Evolutionary conservation across 2,888 invertebrate species (phyloP).

Genomic region (Nipponacmea schrenckii): DNA sequence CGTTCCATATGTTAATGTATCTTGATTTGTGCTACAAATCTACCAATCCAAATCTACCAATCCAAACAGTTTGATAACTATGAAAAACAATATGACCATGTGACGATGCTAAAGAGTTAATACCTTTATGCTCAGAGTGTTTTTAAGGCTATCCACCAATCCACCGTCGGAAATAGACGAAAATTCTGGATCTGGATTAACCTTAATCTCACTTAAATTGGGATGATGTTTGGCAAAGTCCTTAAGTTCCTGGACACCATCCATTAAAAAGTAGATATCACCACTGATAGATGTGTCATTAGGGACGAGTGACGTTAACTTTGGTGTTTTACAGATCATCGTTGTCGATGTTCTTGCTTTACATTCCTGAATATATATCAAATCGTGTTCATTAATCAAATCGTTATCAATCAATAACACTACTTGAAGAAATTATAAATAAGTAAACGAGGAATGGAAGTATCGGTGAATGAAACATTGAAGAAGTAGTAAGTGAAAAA

Average conservation of each 20-base stretch:
- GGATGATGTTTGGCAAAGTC: neutral
- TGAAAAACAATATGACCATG: too few relatives aligned
- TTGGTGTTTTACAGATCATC: neutral
- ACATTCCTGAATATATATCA: neutral
- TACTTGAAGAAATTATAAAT: too few relatives aligned
- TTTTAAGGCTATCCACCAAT: neutral
- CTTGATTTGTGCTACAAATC: too few relatives aligned
- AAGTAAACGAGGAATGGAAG: too few relatives aligned
- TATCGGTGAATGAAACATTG: too few relatives aligned
- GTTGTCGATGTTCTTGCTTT: neutral
- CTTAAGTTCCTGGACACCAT: neutral
- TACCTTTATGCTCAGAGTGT: neutral
- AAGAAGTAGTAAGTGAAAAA: too few relatives aligned
- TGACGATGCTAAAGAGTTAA: neutral
- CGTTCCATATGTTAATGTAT: too few relatives aligned
- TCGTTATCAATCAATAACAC: too few relatives aligned
- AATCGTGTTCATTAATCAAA: too few relatives aligned
- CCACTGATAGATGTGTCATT: neutral
- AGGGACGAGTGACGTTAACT: neutral
- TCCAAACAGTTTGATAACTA: too few relatives aligned
- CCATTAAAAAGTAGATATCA: neutral
- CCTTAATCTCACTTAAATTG: neutral
- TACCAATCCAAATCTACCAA: too few relatives aligned
- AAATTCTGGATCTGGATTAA: constrained; percentile 1
- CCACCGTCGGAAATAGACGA: neutral